These are phyloP conservation scores for Drosophila bipectinata DNA, from an alignment of 1,140 invertebrate genomes.

Conservation along the genomic window DNA sequence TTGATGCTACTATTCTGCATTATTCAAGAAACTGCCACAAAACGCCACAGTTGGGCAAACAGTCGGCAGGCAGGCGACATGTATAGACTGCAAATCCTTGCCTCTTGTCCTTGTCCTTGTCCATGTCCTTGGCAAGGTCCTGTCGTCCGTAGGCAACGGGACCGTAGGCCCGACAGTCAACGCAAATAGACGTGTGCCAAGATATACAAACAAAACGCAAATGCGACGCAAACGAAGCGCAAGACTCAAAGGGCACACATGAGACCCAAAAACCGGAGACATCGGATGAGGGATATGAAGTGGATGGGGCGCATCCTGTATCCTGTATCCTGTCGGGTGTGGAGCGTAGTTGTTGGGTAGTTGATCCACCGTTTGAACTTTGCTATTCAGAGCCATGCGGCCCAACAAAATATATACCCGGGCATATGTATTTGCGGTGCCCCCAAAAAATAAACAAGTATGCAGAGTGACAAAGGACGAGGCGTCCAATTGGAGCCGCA, in stretches of 20 bases:
- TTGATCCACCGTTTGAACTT: constrained; percentile 61
- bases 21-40: constrained; percentile 65
- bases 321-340: not conserved
- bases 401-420: not conserved
- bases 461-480: constrained; percentile 21
- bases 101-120: constrained; percentile 44
- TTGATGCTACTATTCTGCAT: constrained; percentile 75
- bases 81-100: constrained; percentile 40
- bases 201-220: constrained; percentile 34
- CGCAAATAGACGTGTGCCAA: constrained; percentile 67
- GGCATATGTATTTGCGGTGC: not conserved
- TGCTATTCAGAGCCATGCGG: constrained; percentile 29
- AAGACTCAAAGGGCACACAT: constrained; percentile 40
- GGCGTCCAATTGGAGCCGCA: constrained; percentile 53
- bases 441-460: constrained; percentile 32
- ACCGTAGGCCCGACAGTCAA: constrained; percentile 51
- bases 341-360: constrained; percentile 31
- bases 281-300: constrained; percentile 7
- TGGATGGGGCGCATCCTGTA: not conserved
- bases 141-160: constrained; percentile 1
- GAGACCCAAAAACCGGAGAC: constrained; percentile 40
- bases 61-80: constrained; percentile 3
- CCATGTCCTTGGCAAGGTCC: constrained; percentile 16
- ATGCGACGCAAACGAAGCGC: constrained; percentile 51
- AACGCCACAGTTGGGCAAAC: constrained; percentile 60